Percentiles rank a stretch among this genome's conserved stretches.
phyloP scores from a whole-genome alignment of 2,888 invertebrate species.

The Andrena fulva region DNA sequence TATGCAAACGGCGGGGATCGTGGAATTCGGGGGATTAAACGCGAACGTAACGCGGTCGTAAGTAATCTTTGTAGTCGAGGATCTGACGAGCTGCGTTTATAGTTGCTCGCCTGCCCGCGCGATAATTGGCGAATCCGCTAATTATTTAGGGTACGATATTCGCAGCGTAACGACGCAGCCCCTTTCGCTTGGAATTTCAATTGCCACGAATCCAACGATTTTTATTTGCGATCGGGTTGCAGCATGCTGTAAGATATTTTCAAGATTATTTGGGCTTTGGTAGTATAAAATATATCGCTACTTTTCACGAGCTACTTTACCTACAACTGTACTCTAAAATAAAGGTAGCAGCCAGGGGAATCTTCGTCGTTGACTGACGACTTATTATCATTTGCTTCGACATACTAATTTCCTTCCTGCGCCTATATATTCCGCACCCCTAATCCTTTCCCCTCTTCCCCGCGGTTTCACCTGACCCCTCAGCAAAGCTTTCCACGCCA shows the following conservation, averaged over 20 bases:
- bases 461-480: constrained; percentile 24
- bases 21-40: constrained; percentile 5
- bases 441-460: not conserved
- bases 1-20: constrained; percentile 8
- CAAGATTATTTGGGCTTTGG: too few relatives aligned
- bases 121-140: constrained; percentile 12
- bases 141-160: constrained; percentile 1
- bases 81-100: constrained; percentile 8
- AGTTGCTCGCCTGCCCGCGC: not conserved
- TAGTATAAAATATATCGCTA: too few relatives aligned
- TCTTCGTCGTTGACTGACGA: too few relatives aligned
- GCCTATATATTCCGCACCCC: not conserved
- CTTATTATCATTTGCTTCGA: too few relatives aligned
- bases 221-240: too few relatives aligned
- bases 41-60: constrained; percentile 2
- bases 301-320: too few relatives aligned
- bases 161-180: not conserved
- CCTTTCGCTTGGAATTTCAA: not conserved
- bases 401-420: too few relatives aligned
- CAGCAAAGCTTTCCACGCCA: not conserved
- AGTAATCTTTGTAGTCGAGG: constrained; percentile 21
- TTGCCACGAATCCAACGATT: not conserved
- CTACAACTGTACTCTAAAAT: too few relatives aligned
- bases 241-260: too few relatives aligned
- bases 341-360: too few relatives aligned